Conservation (phyloP, 2,888 invertebrate genomes). For the Tillus elongatus region DNA sequence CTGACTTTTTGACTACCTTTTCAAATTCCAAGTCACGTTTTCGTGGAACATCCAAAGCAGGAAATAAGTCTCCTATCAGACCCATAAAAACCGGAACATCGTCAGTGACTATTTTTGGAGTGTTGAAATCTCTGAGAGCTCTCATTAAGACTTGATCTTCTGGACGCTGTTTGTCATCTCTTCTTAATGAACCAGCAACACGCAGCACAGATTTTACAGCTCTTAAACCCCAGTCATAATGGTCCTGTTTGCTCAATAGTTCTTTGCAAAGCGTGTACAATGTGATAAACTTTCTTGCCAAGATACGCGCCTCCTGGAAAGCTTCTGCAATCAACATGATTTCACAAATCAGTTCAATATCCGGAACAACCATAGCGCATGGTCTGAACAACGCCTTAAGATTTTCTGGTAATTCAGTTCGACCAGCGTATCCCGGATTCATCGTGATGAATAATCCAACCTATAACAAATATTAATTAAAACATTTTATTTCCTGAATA, state of each 20-base stretch:
- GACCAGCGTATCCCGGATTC: constrained; percentile 93
- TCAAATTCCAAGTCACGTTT: constrained; percentile 82
- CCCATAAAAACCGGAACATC: constrained; percentile 91
- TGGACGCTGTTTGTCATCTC: constrained; percentile 64
- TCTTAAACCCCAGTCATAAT: constrained; percentile 93
- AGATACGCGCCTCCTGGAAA: constrained; percentile 80
- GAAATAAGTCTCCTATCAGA: constrained; percentile 86
- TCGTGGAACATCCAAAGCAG: constrained; percentile 83
- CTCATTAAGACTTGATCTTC: constrained; percentile 93
- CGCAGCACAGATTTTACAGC: constrained; percentile 94
- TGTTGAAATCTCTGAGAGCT: constrained; percentile 87
- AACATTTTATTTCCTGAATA: neutral
- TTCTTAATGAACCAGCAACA: constrained; percentile 84
- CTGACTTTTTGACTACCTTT: constrained; percentile 64
- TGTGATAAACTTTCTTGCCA: constrained; percentile 91
- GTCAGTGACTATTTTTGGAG: constrained; percentile 89
- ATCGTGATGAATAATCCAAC: constrained; percentile 90
- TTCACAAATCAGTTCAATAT: constrained; percentile 91
- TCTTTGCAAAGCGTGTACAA: constrained; percentile 84
- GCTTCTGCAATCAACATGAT: constrained; percentile 96
- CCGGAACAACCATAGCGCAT: constrained; percentile 96
- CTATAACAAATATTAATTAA: constrained; percentile 21
- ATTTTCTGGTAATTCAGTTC: constrained; percentile 83
- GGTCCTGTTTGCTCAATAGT: constrained; percentile 87
- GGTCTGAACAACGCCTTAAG: constrained; percentile 67